Evolutionary conservation across 2,797 vertebrate genomes (phyloP), one percentile per base, ranked within the genome.

Genomic region (Sylvia borin): DNA sequence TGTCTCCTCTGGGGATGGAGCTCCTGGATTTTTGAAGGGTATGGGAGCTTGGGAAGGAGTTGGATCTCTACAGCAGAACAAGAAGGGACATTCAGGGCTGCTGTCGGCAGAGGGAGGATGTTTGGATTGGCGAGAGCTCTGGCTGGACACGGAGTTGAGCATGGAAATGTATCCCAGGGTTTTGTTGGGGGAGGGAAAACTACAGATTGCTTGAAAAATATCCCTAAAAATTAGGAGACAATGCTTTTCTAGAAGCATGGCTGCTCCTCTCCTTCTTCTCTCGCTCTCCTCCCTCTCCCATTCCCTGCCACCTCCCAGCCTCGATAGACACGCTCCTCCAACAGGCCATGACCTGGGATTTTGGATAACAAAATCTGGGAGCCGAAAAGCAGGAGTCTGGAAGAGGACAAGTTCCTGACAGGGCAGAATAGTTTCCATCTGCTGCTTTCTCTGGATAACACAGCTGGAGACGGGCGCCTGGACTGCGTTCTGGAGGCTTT

Each of bases 351-450:
- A 14, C 22, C 2, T 3, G 47, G 47, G 3, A 4, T n/a, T 58
- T 18, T 14, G 62, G 77, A 31, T 20, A 70, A 76, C 72, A 84
- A 32, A 84, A 65, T 42, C 5, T 53, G 45, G 67, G 64, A 90
- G 83, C 72, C 1, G 13, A 81, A 54, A 66, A 16, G 0, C 17
- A 31, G 58, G 62, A 77, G 57, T 32, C 13, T 6, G 20, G 66
- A 50, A 67, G 55, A 76, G 51, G 48, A 40, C 38, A 54, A 78
- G 27, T n/a, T 64, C 64, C 72, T 91, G 61, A 50, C 3, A 4
- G 53, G 57, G 57, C 55, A 60, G 88, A 78, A 96, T 79, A 75
- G 66, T 95, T 95, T 95, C 95, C 92, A 27, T 78, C 50, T 84
- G 85, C 90, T 80, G 70, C 85, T 71, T 66, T 72, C 42, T 57